A percentile compares a stretch with the other conserved stretches of the same genome.
Evolutionary conservation across 2,797 vertebrate species (phyloP).

Genomic region (Poecilia velifera): DNA sequence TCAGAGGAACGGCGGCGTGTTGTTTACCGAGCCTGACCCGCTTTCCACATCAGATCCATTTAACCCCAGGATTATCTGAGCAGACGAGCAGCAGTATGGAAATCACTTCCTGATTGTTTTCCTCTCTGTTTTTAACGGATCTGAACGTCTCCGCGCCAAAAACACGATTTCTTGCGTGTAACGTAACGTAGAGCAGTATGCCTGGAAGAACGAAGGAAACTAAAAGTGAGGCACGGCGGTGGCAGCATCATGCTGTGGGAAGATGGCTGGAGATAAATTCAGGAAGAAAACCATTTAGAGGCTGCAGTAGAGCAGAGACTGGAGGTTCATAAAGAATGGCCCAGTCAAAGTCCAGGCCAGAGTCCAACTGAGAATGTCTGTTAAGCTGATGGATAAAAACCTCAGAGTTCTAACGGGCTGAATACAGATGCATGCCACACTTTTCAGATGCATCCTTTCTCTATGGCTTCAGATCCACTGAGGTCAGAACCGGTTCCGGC

Average conservation of each 20-base stretch:
- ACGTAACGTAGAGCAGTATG: no score
- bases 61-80: constrained; percentile 71
- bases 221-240: neutral
- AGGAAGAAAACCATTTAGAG: neutral
- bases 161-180: neutral
- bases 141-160: neutral
- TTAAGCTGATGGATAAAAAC: neutral
- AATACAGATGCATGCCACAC: neutral
- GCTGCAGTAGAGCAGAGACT: neutral
- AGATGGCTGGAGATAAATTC: neutral
- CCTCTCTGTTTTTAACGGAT: constrained; percentile 37
- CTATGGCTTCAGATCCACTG: neutral
- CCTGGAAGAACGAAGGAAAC: neutral
- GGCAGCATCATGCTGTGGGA: neutral
- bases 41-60: constrained; percentile 66
- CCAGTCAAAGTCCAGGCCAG: neutral
- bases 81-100: constrained; percentile 65
- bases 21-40: constrained; percentile 64
- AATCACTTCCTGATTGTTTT: constrained; percentile 68
- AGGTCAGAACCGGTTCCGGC: neutral
- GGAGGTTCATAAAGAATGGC: neutral
- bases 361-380: neutral
- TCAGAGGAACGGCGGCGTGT: constrained; percentile 24
- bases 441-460: neutral
- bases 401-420: neutral